Conservation (phyloP, 1,140 invertebrate species). For the Drosophila ambigua region DNA sequence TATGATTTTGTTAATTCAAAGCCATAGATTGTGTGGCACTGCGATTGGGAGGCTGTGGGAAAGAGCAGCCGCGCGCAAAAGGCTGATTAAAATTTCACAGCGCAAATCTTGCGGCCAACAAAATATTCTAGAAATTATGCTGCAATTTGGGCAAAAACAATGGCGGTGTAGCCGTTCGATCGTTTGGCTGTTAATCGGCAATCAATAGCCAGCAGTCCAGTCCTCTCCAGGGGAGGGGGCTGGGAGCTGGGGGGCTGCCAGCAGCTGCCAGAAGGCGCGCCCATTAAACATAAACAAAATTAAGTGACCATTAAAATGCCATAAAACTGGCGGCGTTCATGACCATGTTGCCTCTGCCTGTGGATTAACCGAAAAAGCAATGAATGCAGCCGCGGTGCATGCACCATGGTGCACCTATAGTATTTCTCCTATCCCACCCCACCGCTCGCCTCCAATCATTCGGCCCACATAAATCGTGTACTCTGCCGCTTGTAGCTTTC, state of each 20-base stretch:
- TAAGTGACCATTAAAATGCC: slow-evolving; percentile 84
- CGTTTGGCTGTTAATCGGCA: slow-evolving; percentile 73
- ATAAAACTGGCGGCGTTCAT: slow-evolving; percentile 81
- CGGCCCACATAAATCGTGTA: slow-evolving; percentile 81
- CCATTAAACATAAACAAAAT: slow-evolving; percentile 84
- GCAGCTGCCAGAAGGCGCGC: slow-evolving; percentile 71
- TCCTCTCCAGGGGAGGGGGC: not conserved
- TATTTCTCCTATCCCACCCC: not conserved
- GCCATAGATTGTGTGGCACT: slow-evolving; percentile 49
- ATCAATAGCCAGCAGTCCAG: slow-evolving; percentile 62
- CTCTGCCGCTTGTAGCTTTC: slow-evolving; percentile 79
- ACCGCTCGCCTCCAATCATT: slow-evolving; percentile 19
- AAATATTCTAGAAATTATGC: slow-evolving; percentile 68
- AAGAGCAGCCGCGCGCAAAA: slow-evolving; percentile 38
- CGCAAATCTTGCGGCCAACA: slow-evolving; percentile 26
- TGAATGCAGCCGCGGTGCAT: slow-evolving; percentile 22
- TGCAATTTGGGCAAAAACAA: slow-evolving; percentile 65
- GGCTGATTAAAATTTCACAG: slow-evolving; percentile 60
- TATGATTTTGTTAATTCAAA: slow-evolving; percentile 79
- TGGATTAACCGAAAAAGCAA: slow-evolving; percentile 46
- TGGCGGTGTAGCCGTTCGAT: slow-evolving; percentile 49
- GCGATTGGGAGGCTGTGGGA: slow-evolving; percentile 57
- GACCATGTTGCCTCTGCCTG: slow-evolving; percentile 48
- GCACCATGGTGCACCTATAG: slow-evolving; percentile 12
- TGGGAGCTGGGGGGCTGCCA: slow-evolving; percentile 8